Evolutionary conservation across 2,888 invertebrate genomes (phyloP), one percentile per base, ranked within the genome.

Genomic region (Danaus chrysippus): DNA sequence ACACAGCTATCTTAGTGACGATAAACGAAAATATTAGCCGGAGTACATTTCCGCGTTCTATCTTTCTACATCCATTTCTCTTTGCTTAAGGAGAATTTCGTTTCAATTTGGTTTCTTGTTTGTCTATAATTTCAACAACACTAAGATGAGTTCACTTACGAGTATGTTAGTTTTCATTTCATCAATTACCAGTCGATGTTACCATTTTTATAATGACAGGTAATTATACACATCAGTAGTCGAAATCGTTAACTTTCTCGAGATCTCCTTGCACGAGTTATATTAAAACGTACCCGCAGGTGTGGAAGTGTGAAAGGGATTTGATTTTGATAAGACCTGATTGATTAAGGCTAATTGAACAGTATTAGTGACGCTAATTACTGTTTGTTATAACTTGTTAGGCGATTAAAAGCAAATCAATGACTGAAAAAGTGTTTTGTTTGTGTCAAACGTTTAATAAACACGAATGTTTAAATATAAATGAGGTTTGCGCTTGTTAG

Each of bases 311-410:
- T n/a, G 46, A 13, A 13, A 13, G 12, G 9, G 17, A 17, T 17
- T 49, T 10, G 49, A 49, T 3, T n/a, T 49, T 49, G 49, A 49
- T 49, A 49, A 49, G 49, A 13, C 10, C 17, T 49, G 49, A 49
- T 17, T 49, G 15, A 49, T 49, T 49, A 17, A 10, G 10, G 9
- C 17, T 9, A 49, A 15, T 17, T 5, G 2, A 43, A 43, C 12
- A 43, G 11, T 11, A 43, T 43, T 43, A 49, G n/a, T 1, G n/a
- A 34, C 2, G 23, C 23, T 49, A n/a, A 49, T 17, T 49, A 9
- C 46, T 13, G 13, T 9, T 46, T n/a, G 46, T 46, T 46, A 15
- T 46, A 8, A 15, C n/a, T 46, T 46, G n/a, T 46, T 13, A 46
- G n/a, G 43, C 9, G 43, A 5, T 43, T n/a, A n/a, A 43, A 43